A percentile compares a stretch with the other conserved stretches of the same genome.
These are phyloP conservation scores for Macaria notata DNA, from an alignment of 2,888 invertebrate genomes.

Conservation along the genomic window DNA sequence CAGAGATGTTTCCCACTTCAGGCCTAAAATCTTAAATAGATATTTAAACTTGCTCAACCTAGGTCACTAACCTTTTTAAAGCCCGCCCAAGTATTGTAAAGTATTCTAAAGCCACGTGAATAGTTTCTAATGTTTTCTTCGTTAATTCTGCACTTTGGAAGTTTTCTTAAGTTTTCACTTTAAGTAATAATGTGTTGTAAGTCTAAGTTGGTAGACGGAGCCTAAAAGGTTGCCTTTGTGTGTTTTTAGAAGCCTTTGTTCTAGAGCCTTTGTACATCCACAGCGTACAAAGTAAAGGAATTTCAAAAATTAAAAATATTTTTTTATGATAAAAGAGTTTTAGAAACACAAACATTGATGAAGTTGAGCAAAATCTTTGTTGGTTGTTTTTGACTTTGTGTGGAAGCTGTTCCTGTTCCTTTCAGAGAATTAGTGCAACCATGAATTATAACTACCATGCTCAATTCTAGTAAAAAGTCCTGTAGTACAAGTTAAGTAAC, in stretches of 20 bases:
- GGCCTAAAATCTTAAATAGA: no score
- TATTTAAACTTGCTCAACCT: no score
- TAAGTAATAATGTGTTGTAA: constrained; percentile 10
- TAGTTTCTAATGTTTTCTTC: background rate
- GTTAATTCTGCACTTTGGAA: constrained; percentile 8
- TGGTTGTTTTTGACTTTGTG: no score
- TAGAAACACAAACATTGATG: background rate
- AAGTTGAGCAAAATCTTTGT: background rate
- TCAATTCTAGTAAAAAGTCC: no score
- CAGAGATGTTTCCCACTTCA: no score
- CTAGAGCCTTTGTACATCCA: constrained; percentile 14
- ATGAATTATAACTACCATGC: no score
- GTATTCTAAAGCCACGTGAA: no score
- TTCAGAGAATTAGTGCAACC: no score
- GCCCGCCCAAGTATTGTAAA: no score
- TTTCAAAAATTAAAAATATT: constrained; percentile 17
- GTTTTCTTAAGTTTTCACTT: constrained; percentile 12
- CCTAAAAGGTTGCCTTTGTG: constrained; percentile 18
- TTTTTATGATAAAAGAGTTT: constrained; percentile 7
- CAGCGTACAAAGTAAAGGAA: constrained; percentile 9
- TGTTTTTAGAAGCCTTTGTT: constrained; percentile 18
- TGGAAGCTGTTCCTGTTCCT: no score
- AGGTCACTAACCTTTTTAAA: no score
- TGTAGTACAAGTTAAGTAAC: no score
- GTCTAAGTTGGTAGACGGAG: constrained; percentile 10